Conservation (phyloP, 2,113 vertebrate genomes). For the Alouatta palliata region DNA sequence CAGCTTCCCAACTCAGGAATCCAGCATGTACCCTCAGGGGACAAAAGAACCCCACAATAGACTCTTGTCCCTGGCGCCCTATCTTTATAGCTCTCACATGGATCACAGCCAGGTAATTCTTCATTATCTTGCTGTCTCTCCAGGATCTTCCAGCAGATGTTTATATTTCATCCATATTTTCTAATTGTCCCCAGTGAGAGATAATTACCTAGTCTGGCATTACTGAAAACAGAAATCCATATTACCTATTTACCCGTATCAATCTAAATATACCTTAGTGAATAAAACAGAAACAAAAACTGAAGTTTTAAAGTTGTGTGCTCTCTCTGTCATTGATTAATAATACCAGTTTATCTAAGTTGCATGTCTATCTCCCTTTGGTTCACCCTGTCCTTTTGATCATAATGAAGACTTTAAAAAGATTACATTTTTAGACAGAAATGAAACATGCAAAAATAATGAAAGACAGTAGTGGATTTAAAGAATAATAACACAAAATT, state of each 20-base stretch:
- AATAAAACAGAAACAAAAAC: constrained; percentile 29
- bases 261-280: constrained; percentile 22
- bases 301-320: background rate
- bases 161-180: background rate
- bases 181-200: background rate
- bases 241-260: background rate
- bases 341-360: background rate
- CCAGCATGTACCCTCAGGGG: background rate
- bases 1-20: background rate
- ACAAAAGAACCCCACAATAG: background rate
- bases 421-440: constrained; percentile 12
- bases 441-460: constrained; percentile 37
- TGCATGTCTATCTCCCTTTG: background rate
- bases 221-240: background rate
- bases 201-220: background rate
- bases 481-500: constrained; percentile 36
- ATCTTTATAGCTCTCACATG: background rate
- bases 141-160: constrained; percentile 24
- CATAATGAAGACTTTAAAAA: background rate
- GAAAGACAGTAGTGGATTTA: background rate
- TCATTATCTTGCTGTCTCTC: background rate
- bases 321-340: background rate
- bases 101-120: background rate
- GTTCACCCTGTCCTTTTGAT: background rate
- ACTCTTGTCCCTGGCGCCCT: background rate